phyloP scores from a whole-genome alignment of 1,140 invertebrate genomes.

The Hypothenemus hampei region DNA sequence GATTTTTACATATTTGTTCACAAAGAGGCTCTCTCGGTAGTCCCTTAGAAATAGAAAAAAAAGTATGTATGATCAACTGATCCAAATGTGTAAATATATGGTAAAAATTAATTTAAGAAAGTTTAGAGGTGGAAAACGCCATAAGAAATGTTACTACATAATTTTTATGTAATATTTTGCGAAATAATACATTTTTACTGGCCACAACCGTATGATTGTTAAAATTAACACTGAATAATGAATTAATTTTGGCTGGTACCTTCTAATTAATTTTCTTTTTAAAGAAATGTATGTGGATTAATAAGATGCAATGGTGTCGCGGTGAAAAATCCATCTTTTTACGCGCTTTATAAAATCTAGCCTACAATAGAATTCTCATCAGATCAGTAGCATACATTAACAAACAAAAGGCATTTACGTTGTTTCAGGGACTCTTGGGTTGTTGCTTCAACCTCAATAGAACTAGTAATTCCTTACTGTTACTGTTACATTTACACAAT shows the following conservation, averaged over 20 bases:
- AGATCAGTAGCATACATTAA: constrained; percentile 5
- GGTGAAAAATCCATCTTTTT: constrained; percentile 2
- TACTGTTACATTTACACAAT: constrained; percentile 8
- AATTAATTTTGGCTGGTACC: neutral
- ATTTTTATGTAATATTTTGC: too few relatives aligned
- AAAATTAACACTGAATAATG: neutral
- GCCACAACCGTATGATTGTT: neutral
- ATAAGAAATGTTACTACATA: too few relatives aligned
- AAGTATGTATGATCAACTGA: too few relatives aligned
- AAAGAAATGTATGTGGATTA: neutral
- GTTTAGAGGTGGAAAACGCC: too few relatives aligned
- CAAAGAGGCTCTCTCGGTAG: too few relatives aligned
- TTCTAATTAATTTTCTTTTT: neutral
- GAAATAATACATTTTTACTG: too few relatives aligned
- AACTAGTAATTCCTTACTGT: constrained; percentile 1
- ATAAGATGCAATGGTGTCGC: neutral
- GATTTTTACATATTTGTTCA: too few relatives aligned
- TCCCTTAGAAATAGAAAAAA: too few relatives aligned
- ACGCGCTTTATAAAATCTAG: constrained; percentile 3
- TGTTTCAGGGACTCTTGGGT: constrained; percentile 3
- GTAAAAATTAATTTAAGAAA: too few relatives aligned
- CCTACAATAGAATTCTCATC: constrained; percentile 9
- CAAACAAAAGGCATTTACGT: constrained; percentile 9
- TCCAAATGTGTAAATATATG: too few relatives aligned
- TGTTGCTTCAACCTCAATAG: neutral